A percentile compares a stretch with the other conserved stretches of the same genome.
These are phyloP conservation scores for Ornithoptera alexandrae DNA, from an alignment of 2,888 invertebrate genomes.

Conservation along the genomic window DNA sequence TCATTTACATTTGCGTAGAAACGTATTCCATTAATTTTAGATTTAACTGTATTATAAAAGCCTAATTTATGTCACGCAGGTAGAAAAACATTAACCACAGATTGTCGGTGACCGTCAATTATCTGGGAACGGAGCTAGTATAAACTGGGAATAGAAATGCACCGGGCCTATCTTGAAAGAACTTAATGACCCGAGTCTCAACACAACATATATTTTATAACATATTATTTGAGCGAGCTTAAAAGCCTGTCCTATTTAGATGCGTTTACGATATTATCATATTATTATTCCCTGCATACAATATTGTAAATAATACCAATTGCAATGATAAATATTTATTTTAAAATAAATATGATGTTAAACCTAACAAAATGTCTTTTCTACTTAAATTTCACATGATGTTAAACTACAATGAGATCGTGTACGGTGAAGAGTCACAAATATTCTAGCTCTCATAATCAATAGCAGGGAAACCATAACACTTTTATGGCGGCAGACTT, in stretches of 20 bases:
- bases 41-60: conserved; percentile 18
- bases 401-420: too few relatives aligned
- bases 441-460: too few relatives aligned
- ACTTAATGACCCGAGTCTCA: conserved; percentile 3
- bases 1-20: conserved; percentile 1
- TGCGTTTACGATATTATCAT: background rate
- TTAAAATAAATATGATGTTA: too few relatives aligned
- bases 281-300: background rate
- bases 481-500: too few relatives aligned
- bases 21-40: background rate
- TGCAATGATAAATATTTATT: too few relatives aligned
- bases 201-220: background rate
- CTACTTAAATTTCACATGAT: too few relatives aligned
- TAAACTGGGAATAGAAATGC: conserved; percentile 11
- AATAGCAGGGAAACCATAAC: too few relatives aligned
- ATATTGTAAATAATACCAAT: too few relatives aligned
- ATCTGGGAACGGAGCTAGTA: conserved; percentile 7
- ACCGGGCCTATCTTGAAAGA: conserved; percentile 3
- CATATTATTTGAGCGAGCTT: conserved; percentile 2
- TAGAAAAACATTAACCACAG: conserved; percentile 1
- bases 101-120: conserved; percentile 20
- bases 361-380: too few relatives aligned
- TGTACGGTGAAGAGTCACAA: too few relatives aligned
- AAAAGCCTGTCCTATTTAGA: conserved; percentile 6
- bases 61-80: background rate